phyloP scores from a whole-genome alignment of 1,140 invertebrate species.

The Reticulitermes speratus region DNA sequence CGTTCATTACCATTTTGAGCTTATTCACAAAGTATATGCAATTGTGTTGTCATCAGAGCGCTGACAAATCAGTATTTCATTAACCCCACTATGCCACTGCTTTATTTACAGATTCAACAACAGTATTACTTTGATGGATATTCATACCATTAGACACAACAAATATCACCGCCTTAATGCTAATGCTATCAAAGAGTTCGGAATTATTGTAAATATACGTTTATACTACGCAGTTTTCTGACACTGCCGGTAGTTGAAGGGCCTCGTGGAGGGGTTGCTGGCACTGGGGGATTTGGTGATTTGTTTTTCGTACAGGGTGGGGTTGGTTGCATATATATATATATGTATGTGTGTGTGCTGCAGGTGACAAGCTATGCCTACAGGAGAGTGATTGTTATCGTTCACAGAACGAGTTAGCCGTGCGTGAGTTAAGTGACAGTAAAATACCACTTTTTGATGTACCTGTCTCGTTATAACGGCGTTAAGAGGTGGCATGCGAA shows the following conservation, averaged over 20 bases:
- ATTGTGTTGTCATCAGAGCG: neutral
- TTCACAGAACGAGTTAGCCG: neutral
- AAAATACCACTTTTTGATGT: neutral
- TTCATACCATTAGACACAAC: neutral
- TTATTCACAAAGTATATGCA: neutral
- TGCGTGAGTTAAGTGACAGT: conserved; percentile 3
- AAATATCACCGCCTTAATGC: neutral
- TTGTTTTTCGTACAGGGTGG: neutral
- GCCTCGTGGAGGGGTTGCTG: neutral
- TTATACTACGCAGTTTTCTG: neutral
- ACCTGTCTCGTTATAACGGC: neutral
- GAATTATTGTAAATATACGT: neutral
- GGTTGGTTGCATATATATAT: neutral
- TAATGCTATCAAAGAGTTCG: neutral
- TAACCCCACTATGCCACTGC: neutral
- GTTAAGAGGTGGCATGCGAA: too few relatives aligned
- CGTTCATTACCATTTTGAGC: neutral
- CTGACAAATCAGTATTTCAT: neutral
- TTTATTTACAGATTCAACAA: neutral
- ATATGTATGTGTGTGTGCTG: neutral
- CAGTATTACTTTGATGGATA: neutral
- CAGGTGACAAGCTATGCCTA: neutral
- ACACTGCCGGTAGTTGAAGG: neutral
- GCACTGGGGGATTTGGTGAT: neutral
- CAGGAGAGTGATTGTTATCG: neutral